phyloP scores from a whole-genome alignment of 1,140 invertebrate species.

The Orius laevigatus region DNA sequence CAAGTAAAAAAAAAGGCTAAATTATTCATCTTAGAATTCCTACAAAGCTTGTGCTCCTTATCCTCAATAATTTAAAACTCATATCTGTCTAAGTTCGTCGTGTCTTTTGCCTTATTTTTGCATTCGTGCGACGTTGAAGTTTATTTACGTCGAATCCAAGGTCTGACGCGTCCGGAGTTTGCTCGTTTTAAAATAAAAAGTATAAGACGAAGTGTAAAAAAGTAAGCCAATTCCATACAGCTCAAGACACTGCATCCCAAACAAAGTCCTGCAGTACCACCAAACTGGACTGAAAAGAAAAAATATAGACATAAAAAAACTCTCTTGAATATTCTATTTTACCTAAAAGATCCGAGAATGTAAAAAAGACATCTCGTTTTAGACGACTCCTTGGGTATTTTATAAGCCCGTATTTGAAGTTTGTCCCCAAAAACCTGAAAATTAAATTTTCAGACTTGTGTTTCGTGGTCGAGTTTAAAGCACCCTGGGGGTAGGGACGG shows the following conservation, averaged over 20 bases:
- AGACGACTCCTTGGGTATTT: constrained; percentile 48
- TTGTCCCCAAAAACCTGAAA: constrained; percentile 42
- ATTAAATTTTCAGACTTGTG: constrained; percentile 6
- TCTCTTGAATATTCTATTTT: too few species aligned
- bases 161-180: too few species aligned
- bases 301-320: too few species aligned
- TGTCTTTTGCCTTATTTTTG: too few species aligned
- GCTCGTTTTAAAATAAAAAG: neutral
- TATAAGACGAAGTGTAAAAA: constrained; percentile 18
- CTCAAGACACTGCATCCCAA: constrained; percentile 22
- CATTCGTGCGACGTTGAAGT: too few species aligned
- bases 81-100: too few species aligned
- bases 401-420: constrained; percentile 47
- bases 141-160: too few species aligned
- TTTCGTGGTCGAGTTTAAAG: too few species aligned
- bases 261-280: constrained; percentile 22
- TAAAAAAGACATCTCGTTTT: constrained; percentile 45
- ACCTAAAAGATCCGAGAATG: constrained; percentile 50
- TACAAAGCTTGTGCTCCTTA: too few species aligned
- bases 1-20: too few species aligned
- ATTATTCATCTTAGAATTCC: too few species aligned
- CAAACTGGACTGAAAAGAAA: constrained; percentile 44
- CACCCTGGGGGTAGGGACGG: neutral
- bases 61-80: too few species aligned
- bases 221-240: constrained; percentile 22